Evolutionary conservation across 2,113 vertebrate genomes (phyloP), one percentile per base, ranked within the genome.

Genomic region (Antechinus stuartii): DNA sequence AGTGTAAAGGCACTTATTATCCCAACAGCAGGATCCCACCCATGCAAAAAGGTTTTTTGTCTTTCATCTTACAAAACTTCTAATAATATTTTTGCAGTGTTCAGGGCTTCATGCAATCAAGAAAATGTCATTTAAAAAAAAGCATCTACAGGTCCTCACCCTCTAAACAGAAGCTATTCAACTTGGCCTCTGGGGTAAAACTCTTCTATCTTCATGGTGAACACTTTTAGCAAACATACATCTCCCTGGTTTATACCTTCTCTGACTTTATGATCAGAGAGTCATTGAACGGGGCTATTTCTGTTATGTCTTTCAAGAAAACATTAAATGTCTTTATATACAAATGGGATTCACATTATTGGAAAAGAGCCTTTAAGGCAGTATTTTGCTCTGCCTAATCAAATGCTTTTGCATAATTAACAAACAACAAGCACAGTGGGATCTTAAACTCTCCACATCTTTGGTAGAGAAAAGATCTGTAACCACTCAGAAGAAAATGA

Each of bases 341-440:
- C 22, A 6, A 42, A 84, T 84, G 68, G 16, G 19, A 42, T 84
- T 84, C 19, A 42, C 35, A 23, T 84, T 84, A 42, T 42, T 84
- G 68, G 68, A 84, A 84, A 84, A 84, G 68, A 84, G 68, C 68
- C 68, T 84, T 42, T 8, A 84, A 42, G 68, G 68, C 68, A 84
- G n/a, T 84, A 19, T 84, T 42, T 84, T 84, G 68, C 68, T 84
- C 19, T 84, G 68, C 68, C 35, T 84, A 42, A 84, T 84, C n/a
- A 84, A 84, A 84, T 84, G 68, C n/a, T 84, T 84, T 42, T 84
- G 68, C 68, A 84, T 84, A 84, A 84, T 84, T 84, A 84, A 42
- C 68, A 76, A 76, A 42, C 68, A 84, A 42, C 68, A 42, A 84
- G 19, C n/a, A 42, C 68, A 42, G n/a, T 42, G 68, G 19, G 35